Evolutionary conservation across 2,113 vertebrate genomes (phyloP), one percentile per base, ranked within the genome.

Genomic region (Candoia aspera): DNA sequence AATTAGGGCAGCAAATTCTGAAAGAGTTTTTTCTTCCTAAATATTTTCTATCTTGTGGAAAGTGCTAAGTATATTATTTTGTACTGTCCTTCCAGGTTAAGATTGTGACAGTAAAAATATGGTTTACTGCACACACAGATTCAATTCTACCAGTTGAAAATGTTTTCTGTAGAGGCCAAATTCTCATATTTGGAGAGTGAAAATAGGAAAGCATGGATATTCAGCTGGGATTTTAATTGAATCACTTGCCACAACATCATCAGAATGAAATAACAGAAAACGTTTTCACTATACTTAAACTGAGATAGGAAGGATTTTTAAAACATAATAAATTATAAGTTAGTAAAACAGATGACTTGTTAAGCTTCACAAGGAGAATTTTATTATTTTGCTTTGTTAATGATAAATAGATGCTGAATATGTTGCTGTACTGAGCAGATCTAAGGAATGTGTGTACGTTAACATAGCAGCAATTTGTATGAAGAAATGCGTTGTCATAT

Each of bases 261-360:
- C 42, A 91, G 42, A 91, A 55, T 15, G n/a, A 88, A 94, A 88
- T 68, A 90, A 54, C 92, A 90, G 23, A 68, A 9, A 53, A 94
- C 89, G 29, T 54, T 6, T 68, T 2, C 73, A 64, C 37, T 90
- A 26, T 86, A 19, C 84, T 93, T 85, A 2, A 62, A n/a, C 73
- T 92, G 2, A 0, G 10, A 42, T 2, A 0, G 73, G 6, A 6
- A 62, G 49, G 9, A n/a, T 93, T 92, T 58, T 55, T 53, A 62
- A 84, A 33, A 53, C 15, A 10, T 53, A 85, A n/a, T 62, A 59
- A 84, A n/a, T 91, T 85, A 8, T 60, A 37, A 62, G 21, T 89
- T 24, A 29, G 46, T 92, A 62, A 92, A 89, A 6, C 26, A 84
- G 57, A 89, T 84, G 42, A 10, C 8, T 86, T 86, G 11, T 64